Evolutionary conservation across 2,113 vertebrate genomes (phyloP).

Genomic region (Nettapus auritus): DNA sequence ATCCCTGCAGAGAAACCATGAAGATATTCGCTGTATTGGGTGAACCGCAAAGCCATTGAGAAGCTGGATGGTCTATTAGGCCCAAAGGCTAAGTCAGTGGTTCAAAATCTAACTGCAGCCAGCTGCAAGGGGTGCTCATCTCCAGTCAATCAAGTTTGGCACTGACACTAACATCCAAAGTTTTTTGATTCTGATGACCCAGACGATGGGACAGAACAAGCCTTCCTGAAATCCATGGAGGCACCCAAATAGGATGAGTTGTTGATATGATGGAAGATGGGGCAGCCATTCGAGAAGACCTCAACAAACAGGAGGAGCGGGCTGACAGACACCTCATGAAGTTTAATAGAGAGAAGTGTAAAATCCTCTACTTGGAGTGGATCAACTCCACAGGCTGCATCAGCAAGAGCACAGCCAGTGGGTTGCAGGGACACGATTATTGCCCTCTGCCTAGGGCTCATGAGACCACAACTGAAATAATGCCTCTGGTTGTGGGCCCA

Average conservation of each 20-base stretch:
- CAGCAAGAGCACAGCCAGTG: background rate
- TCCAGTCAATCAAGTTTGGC: background rate
- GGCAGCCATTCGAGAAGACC: background rate
- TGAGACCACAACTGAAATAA: background rate
- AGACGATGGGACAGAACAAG: background rate
- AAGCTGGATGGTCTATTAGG: background rate
- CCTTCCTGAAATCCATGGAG: background rate
- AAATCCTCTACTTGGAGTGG: background rate
- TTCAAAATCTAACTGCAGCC: background rate
- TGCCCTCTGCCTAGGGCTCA: background rate
- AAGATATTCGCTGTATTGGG: background rate
- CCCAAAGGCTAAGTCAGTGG: background rate
- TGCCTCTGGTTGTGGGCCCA: background rate
- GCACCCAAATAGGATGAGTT: background rate
- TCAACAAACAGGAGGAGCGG: background rate
- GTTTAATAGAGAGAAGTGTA: background rate
- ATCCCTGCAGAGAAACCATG: background rate
- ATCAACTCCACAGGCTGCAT: background rate
- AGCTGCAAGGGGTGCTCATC: background rate
- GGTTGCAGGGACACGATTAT: background rate
- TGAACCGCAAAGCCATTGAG: background rate
- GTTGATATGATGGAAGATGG: background rate
- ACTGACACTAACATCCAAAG: background rate
- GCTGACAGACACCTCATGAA: background rate
- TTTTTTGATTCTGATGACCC: fast-evolving